phyloP scores from a whole-genome alignment of 2,888 invertebrate species.

The Dendrolimus pini region DNA sequence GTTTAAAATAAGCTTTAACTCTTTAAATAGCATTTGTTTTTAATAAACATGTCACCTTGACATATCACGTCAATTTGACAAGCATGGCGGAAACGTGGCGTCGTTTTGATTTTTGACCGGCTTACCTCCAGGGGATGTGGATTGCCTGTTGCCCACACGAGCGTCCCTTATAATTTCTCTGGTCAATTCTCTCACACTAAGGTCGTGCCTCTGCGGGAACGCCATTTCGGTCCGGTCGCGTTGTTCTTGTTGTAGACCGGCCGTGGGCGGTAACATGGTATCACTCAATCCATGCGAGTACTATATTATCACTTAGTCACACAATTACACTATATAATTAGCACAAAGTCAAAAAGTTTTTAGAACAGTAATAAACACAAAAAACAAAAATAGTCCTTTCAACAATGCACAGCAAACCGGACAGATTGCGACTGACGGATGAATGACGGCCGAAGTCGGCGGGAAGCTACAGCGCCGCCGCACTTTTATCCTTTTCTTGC shows the following conservation, averaged over 20 bases:
- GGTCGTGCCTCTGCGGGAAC: conserved; percentile 63
- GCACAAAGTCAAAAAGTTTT: conserved; percentile 19
- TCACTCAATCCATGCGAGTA: conserved; percentile 63
- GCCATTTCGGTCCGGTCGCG: conserved; percentile 70
- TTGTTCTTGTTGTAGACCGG: conserved; percentile 67
- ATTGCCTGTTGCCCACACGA: conserved; percentile 56
- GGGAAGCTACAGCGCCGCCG: conserved; percentile 69
- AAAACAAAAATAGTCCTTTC: conserved; percentile 42
- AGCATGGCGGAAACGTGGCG: conserved; percentile 76
- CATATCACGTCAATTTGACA: conserved; percentile 74
- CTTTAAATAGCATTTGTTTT: conserved; percentile 60
- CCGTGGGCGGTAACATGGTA: conserved; percentile 71
- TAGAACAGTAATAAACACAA: conserved; percentile 18
- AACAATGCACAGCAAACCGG: conserved; percentile 57
- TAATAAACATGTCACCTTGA: conserved; percentile 71
- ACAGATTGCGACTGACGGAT: conserved; percentile 63
- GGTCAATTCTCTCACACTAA: conserved; percentile 53
- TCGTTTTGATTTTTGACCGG: conserved; percentile 56
- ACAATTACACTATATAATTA: conserved; percentile 27
- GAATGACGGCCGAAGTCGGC: conserved; percentile 58
- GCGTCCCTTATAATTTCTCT: conserved; percentile 67
- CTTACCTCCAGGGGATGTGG: conserved; percentile 71
- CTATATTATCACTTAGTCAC: conserved; percentile 36
- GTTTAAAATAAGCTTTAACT: conserved; percentile 33
- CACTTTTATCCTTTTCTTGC: conserved; percentile 43